Evolutionary conservation across 2,888 invertebrate genomes (phyloP), one percentile per base, ranked within the genome.

Genomic region (Allolobophora icterica): DNA sequence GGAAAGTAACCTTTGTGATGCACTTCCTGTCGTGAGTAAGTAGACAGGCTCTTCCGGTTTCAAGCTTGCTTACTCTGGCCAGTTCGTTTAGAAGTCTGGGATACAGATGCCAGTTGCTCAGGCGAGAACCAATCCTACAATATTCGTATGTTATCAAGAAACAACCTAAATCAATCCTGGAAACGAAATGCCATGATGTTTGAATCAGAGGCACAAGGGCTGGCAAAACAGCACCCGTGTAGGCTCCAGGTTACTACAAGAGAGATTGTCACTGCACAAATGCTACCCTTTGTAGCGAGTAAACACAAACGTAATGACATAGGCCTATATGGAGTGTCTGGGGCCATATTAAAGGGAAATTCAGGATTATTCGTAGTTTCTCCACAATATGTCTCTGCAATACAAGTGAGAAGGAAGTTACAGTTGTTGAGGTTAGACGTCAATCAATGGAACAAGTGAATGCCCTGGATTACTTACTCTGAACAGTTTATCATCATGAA

Each of bases 91-190:
- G 93, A 58, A 96, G 94, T 71, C 94, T 92, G 84, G 96, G 96
- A 93, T 97, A 97, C 87, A 96, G 94, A 15, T 94, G 93, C 92
- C 95, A 94, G 93, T 96, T 96, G 93, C 96, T 95, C 8, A 93
- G 93, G 93, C 95, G 96, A 19, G 95, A 95, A 13, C 96, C 96
- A 91, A 96, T 95, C 92, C 96, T 95, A 92, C 30, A 52, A 91
- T 87, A 71, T 71, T n/a, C 71, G 13, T 71, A 71, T 11, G n/a
- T 11, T 1, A 52, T 19, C 71, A n/a, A n/a, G 71, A 71, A 71
- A n/a, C 71, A 71, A n/a, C 71, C 71, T 71, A 71, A 71, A 71
- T 71, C 30, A 71, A 71, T 71, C 71, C 1, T 71, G 0, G 24
- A 71, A n/a, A 30, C 8, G 71, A 30, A n/a, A 30, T 71, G 19